Percentiles rank a stretch among this genome's conserved stretches.
These are phyloP conservation scores for Hydrophis major DNA, from an alignment of 2,797 vertebrate genomes.

Conservation along the genomic window DNA sequence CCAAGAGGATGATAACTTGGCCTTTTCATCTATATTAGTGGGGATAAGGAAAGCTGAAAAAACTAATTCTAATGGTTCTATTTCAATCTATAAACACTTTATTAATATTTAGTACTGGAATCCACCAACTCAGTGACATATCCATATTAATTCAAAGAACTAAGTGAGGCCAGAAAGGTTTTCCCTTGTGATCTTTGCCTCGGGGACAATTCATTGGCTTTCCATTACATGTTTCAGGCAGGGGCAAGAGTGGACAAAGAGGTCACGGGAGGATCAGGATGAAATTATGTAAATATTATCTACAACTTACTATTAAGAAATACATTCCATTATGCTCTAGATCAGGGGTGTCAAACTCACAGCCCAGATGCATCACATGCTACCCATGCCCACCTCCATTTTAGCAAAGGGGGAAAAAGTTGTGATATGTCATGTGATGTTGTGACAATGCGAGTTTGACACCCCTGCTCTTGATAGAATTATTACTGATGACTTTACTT, in stretches of 20 bases:
- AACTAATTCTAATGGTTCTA: not conserved
- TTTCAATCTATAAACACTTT: not conserved
- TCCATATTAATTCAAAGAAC: not conserved
- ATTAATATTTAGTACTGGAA: not conserved
- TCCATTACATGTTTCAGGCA: not conserved
- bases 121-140: not conserved
- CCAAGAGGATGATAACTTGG: not conserved
- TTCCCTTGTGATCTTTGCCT: not conserved
- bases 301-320: not conserved
- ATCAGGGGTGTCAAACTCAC: no score
- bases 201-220: not conserved
- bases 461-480: not conserved
- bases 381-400: no score
- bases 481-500: not conserved
- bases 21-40: not conserved
- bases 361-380: no score
- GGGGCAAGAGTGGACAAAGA: not conserved
- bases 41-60: not conserved
- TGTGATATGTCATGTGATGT: no score
- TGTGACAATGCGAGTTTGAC: no score
- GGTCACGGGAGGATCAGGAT: not conserved
- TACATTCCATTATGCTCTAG: not conserved
- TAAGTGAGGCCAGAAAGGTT: not conserved
- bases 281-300: not conserved
- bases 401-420: no score